These are phyloP conservation scores for Uromys caudimaculatus DNA, from an alignment of 2,797 vertebrate species.

Conservation along the genomic window DNA sequence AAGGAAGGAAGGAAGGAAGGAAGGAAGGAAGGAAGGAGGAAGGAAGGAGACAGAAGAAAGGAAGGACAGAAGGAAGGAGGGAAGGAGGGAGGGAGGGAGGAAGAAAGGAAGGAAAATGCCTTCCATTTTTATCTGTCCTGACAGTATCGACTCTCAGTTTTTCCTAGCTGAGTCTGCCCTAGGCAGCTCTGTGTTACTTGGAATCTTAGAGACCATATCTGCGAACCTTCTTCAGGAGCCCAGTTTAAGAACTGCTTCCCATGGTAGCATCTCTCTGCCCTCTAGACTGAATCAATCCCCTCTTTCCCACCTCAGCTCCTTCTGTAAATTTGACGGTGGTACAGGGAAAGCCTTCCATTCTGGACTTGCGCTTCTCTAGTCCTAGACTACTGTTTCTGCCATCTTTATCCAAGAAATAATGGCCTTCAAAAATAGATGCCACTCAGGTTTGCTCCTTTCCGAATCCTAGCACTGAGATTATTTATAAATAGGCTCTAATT, in stretches of 20 bases:
- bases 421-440: not conserved
- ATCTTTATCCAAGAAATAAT: not conserved
- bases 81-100: accelerated
- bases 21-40: too few species aligned
- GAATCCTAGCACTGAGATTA: not conserved
- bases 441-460: not conserved
- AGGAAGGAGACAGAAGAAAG: not conserved
- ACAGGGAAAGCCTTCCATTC: not conserved
- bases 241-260: not conserved
- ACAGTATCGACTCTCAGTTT: not conserved
- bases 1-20: too few species aligned
- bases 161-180: not conserved
- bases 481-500: not conserved
- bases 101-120: not conserved
- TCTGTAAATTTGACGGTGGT: not conserved
- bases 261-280: not conserved
- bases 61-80: not conserved
- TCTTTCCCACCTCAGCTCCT: not conserved
- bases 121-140: not conserved
- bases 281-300: not conserved
- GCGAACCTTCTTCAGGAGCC: not conserved
- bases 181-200: too few species aligned
- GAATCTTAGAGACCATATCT: not conserved
- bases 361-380: not conserved
- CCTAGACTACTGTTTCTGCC: not conserved